Evolutionary conservation across 2,888 invertebrate species (phyloP).

Genomic region (Dinocampus coccinellae): DNA sequence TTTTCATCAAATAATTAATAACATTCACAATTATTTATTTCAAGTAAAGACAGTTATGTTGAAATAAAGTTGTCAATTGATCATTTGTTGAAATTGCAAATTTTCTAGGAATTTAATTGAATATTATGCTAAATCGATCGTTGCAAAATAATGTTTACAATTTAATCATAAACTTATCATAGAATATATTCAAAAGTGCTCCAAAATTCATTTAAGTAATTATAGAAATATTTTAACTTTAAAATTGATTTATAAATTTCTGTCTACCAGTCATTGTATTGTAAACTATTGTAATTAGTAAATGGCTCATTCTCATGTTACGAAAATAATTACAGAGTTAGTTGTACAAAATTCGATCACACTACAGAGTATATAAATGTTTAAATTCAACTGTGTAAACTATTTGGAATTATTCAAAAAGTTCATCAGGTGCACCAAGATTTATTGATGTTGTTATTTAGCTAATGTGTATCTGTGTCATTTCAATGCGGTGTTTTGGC

Average conservation of each 20-base stretch:
- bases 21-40: background rate
- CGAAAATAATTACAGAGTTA: background rate
- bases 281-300: background rate
- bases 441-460: conserved; percentile 5
- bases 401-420: background rate
- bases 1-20: background rate
- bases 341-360: background rate
- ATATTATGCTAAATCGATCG: background rate
- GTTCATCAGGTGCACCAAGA: background rate
- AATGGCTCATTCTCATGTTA: background rate
- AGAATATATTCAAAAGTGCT: background rate
- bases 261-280: background rate
- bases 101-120: background rate
- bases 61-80: too few species aligned
- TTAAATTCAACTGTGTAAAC: background rate
- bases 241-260: background rate
- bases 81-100: background rate
- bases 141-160: background rate
- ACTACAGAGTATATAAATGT: background rate
- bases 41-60: background rate
- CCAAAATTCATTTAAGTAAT: background rate
- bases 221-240: background rate
- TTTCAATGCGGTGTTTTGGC: conserved; percentile 24
- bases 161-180: background rate
- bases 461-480: conserved; percentile 29